Conservation (phyloP, 2,888 invertebrate genomes). For the Synergus japonicus region DNA sequence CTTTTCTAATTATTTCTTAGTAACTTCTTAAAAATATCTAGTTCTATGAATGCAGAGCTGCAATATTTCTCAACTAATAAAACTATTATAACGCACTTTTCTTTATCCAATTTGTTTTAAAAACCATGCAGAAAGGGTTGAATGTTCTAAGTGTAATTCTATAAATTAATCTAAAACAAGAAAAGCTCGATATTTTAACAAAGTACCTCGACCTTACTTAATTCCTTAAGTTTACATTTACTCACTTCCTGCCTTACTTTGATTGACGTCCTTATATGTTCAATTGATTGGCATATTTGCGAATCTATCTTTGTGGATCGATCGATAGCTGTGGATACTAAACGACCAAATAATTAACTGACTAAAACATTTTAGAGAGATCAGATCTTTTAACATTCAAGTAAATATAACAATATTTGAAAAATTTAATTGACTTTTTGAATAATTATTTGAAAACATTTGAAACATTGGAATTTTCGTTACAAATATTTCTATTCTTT, state of each 20-base stretch:
- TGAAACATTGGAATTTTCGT: neutral
- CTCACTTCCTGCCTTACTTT: constrained; percentile 24
- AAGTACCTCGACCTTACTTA: constrained; percentile 1
- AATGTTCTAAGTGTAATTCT: constrained; percentile 6
- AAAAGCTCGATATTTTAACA: neutral
- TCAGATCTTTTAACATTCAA: neutral
- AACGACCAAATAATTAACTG: constrained; percentile 4
- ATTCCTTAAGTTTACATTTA: constrained; percentile 11
- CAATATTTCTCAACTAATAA: constrained; percentile 15
- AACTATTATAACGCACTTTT: constrained; percentile 1
- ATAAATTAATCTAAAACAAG: neutral
- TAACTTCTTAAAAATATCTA: neutral
- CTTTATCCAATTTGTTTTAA: neutral
- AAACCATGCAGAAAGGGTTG: constrained; percentile 25
- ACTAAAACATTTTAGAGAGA: neutral
- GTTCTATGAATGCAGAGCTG: constrained; percentile 10
- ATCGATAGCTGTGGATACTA: constrained; percentile 4
- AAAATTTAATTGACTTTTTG: neutral
- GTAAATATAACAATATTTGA: neutral
- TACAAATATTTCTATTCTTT: neutral
- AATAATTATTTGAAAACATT: neutral
- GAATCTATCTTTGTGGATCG: constrained; percentile 13
- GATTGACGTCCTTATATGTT: constrained; percentile 7
- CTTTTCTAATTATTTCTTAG: neutral
- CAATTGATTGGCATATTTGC: constrained; percentile 35